Percentiles rank a stretch among this genome's conserved stretches.
phyloP scores from a whole-genome alignment of 2,888 invertebrate species.

The Drosophila pseudotakahashii region DNA sequence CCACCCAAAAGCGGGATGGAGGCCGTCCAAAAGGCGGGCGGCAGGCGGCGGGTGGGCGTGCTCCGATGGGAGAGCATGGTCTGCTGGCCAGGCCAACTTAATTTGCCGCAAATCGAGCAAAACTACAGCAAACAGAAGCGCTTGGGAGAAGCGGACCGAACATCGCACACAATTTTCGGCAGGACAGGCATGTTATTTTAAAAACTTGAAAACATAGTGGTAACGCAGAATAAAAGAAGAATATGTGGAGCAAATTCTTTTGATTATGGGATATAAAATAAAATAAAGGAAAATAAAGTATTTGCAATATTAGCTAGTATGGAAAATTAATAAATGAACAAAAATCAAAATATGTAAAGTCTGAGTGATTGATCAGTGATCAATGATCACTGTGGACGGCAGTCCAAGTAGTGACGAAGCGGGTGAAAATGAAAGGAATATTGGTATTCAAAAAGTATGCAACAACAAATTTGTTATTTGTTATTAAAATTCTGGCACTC shows the following conservation, averaged over 20 bases:
- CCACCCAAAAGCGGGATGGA: constrained; percentile 2
- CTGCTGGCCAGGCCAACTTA: constrained; percentile 69
- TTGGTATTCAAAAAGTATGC: too few relatives aligned
- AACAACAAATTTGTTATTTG: too few relatives aligned
- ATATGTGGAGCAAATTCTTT: constrained; percentile 31
- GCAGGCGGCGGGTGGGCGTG: constrained; percentile 1
- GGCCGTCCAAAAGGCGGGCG: not conserved
- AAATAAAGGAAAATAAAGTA: too few relatives aligned
- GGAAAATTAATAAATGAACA: too few relatives aligned
- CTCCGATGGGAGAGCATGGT: constrained; percentile 49
- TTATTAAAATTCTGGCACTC: too few relatives aligned
- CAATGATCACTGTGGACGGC: too few relatives aligned
- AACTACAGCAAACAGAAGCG: constrained; percentile 59
- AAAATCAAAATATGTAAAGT: too few relatives aligned
- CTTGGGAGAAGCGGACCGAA: constrained; percentile 7
- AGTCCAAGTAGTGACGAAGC: too few relatives aligned
- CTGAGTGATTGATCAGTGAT: too few relatives aligned
- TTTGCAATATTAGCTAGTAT: too few relatives aligned
- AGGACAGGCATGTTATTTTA: constrained; percentile 15
- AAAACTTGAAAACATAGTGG: constrained; percentile 2
- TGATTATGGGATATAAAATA: too few relatives aligned
- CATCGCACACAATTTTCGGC: constrained; percentile 23
- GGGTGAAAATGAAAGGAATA: too few relatives aligned
- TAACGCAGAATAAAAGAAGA: constrained; percentile 4
- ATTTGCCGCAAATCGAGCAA: constrained; percentile 78